Conservation (phyloP, 2,888 invertebrate genomes). For the Andrena haemorrhoa region DNA sequence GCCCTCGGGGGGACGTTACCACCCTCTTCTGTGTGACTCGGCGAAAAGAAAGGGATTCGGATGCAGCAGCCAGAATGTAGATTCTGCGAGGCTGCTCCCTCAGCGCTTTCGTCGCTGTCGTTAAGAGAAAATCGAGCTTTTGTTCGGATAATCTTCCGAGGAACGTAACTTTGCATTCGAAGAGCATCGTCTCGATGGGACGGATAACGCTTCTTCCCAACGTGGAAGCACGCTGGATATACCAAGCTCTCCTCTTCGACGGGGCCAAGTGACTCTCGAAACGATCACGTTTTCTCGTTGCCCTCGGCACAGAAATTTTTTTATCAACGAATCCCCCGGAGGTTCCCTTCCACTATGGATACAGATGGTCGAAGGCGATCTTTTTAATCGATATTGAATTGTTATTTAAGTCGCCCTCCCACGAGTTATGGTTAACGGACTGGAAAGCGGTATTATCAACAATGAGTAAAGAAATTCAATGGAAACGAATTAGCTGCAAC, state of each 20-base stretch:
- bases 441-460: neutral
- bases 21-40: slow-evolving; percentile 29
- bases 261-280: neutral
- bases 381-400: too few species aligned
- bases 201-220: neutral
- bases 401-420: slow-evolving; percentile 51
- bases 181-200: neutral
- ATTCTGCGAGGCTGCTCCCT: slow-evolving; percentile 19
- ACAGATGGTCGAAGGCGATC: too few species aligned
- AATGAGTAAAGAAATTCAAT: too few species aligned
- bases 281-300: neutral
- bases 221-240: neutral
- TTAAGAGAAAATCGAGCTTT: slow-evolving; percentile 24
- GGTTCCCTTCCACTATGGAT: slow-evolving; percentile 1
- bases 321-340: neutral
- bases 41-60: slow-evolving; percentile 46
- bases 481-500: too few species aligned
- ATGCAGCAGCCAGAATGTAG: slow-evolving; percentile 24
- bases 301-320: neutral
- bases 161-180: neutral
- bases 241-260: neutral
- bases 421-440: slow-evolving; percentile 1
- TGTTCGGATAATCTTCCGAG: neutral
- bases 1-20: slow-evolving; percentile 38
- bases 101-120: slow-evolving; percentile 37